phyloP scores from a whole-genome alignment of 1,140 invertebrate species.

The Venturia canescens region DNA sequence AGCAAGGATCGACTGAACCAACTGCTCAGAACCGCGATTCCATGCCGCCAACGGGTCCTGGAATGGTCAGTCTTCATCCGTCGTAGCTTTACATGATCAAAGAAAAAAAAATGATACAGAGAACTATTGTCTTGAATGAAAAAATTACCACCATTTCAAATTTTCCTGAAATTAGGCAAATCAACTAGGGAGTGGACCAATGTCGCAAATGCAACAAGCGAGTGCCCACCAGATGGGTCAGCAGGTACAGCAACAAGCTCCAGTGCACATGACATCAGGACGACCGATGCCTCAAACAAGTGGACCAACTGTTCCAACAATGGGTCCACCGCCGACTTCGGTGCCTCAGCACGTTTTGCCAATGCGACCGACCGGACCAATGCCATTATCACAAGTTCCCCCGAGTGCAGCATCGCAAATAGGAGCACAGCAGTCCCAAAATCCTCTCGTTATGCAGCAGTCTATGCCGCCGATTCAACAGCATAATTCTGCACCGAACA shows the following conservation, averaged over 20 bases:
- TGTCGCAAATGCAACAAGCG: constrained; percentile 59
- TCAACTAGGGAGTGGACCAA: constrained; percentile 56
- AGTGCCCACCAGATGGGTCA: constrained; percentile 58
- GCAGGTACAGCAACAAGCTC: constrained; percentile 52
- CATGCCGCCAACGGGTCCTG: constrained; percentile 61
- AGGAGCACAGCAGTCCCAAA: constrained; percentile 49
- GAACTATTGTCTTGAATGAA: constrained; percentile 28
- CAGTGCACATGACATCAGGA: constrained; percentile 51
- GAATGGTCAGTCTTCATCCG: constrained; percentile 62
- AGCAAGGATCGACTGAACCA: constrained; percentile 36
- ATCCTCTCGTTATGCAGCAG: constrained; percentile 51
- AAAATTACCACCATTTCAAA: not conserved
- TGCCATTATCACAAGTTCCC: constrained; percentile 48
- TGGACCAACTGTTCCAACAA: constrained; percentile 7
- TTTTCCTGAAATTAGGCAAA: constrained; percentile 49
- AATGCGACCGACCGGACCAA: constrained; percentile 47
- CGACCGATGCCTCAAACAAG: constrained; percentile 1
- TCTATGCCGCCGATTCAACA: constrained; percentile 37
- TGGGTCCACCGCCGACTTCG: constrained; percentile 38
- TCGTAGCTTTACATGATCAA: not conserved
- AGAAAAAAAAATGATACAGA: too few species aligned
- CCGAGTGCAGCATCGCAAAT: constrained; percentile 55
- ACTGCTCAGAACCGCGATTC: constrained; percentile 53
- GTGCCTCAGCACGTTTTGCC: constrained; percentile 31
- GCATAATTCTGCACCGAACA: constrained; percentile 42